Percentiles rank a stretch among this genome's conserved stretches.
Conservation (phyloP, 2,113 vertebrate species). For the Talpa occidentalis region DNA sequence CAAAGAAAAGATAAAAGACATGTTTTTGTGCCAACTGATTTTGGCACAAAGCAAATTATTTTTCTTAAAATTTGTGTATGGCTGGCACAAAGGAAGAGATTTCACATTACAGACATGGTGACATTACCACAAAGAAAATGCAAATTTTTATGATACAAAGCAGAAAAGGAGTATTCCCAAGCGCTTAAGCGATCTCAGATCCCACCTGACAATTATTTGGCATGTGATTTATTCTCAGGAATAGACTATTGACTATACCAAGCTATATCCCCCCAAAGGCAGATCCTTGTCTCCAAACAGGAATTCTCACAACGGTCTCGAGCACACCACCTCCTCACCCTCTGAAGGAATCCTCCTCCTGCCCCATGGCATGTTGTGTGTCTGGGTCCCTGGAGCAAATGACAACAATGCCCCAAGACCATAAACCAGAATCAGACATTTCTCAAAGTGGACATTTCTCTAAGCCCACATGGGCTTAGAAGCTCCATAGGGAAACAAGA, state of each 20-base stretch:
- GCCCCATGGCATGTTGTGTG: neutral
- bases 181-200: neutral
- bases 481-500: neutral
- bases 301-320: constrained; percentile 63
- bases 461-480: neutral
- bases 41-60: constrained; percentile 74
- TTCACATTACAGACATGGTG: neutral
- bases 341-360: constrained; percentile 53
- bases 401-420: no score
- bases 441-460: neutral
- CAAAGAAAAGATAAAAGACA: constrained; percentile 79
- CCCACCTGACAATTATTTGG: neutral
- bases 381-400: no score
- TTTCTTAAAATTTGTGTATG: constrained; percentile 77
- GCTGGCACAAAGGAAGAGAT: constrained; percentile 66
- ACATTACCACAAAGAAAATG: neutral
- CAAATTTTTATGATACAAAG: neutral
- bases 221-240: neutral
- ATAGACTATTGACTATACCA: constrained; percentile 67
- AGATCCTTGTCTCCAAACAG: neutral
- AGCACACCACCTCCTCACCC: constrained; percentile 28
- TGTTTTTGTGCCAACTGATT: constrained; percentile 74
- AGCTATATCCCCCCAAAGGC: neutral
- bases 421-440: neutral
- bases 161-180: neutral